These are phyloP conservation scores for Thysanoteuthis rhombus DNA, from an alignment of 2,888 invertebrate species.

Conservation along the genomic window DNA sequence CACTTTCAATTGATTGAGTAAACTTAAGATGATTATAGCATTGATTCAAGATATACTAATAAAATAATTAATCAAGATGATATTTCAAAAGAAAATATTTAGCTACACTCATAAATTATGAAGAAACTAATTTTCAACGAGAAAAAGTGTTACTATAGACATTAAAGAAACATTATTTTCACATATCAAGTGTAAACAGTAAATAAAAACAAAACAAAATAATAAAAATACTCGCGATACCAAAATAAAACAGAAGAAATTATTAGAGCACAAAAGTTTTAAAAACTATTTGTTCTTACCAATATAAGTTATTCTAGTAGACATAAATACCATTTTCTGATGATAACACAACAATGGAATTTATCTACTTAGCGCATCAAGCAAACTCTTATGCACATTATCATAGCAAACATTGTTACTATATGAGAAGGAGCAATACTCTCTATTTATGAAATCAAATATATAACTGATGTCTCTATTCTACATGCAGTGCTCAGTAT, in stretches of 20 bases:
- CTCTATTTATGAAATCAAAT: not conserved
- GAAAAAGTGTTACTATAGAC: too few relatives aligned
- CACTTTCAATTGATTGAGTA: too few relatives aligned
- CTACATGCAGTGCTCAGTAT: not conserved
- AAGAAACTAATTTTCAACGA: not conserved
- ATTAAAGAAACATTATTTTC: not conserved
- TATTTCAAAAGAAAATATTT: not conserved
- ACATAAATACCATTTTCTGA: not conserved
- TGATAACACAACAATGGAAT: constrained; percentile 12
- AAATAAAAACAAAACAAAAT: not conserved
- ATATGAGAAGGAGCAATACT: not conserved
- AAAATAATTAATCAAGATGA: not conserved
- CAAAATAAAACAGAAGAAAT: not conserved
- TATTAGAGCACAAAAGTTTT: not conserved
- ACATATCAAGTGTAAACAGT: not conserved
- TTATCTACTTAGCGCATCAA: not conserved
- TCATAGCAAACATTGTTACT: not conserved
- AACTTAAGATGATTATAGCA: too few relatives aligned
- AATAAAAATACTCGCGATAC: not conserved
- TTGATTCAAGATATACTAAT: not conserved
- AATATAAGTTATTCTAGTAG: not conserved
- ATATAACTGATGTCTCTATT: not conserved
- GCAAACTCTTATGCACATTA: not conserved
- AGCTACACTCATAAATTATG: not conserved
- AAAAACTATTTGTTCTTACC: not conserved